phyloP scores from a whole-genome alignment of 2,888 invertebrate species.

The Abrostola tripartita region DNA sequence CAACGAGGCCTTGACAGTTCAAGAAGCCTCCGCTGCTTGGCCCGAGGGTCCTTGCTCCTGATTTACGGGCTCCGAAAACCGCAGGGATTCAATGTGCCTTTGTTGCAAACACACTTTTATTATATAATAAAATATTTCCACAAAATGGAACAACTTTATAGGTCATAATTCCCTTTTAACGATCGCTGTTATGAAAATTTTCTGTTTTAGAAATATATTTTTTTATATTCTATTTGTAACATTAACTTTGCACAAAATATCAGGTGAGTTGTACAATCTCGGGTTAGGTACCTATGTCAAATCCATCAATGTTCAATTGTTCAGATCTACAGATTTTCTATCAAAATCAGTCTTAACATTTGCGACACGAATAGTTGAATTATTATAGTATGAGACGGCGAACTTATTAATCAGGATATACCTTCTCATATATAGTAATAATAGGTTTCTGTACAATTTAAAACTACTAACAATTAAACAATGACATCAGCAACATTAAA shows the following conservation, averaged over 20 bases:
- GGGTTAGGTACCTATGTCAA: too few relatives aligned
- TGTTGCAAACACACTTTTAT: constrained; percentile 84
- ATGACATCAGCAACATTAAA: constrained; percentile 63
- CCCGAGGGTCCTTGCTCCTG: constrained; percentile 82
- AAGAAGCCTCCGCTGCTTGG: constrained; percentile 78
- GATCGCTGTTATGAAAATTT: constrained; percentile 66
- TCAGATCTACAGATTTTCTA: too few relatives aligned
- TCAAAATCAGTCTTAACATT: too few relatives aligned
- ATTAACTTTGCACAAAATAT: neutral
- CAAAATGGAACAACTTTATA: constrained; percentile 85
- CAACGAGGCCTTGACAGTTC: constrained; percentile 84
- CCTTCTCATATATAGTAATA: constrained; percentile 9
- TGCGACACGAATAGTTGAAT: too few relatives aligned
- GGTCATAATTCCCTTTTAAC: constrained; percentile 83
- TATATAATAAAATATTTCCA: constrained; percentile 86
- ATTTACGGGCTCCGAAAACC: constrained; percentile 85
- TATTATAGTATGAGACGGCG: neutral
- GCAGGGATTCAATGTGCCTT: constrained; percentile 85
- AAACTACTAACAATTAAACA: constrained; percentile 53
- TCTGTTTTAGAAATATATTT: constrained; percentile 48
- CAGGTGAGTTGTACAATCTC: too few relatives aligned
- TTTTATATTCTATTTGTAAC: constrained; percentile 21
- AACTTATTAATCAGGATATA: constrained; percentile 3
- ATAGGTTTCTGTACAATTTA: constrained; percentile 30
- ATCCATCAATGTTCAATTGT: too few relatives aligned